phyloP scores from a whole-genome alignment of 2,888 invertebrate genomes.

The Blomia tropicalis region DNA sequence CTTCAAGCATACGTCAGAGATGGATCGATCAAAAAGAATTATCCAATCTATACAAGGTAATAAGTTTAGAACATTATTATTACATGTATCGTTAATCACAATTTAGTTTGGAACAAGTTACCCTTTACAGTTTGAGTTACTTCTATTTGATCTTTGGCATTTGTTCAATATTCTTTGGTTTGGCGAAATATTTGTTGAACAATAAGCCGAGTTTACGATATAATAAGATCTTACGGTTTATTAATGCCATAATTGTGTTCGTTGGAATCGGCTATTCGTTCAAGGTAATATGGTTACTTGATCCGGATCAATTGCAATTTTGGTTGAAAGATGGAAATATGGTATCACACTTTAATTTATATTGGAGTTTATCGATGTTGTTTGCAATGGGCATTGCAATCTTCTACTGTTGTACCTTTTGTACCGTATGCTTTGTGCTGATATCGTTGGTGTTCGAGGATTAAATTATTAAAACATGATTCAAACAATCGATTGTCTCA shows the following conservation, averaged over 20 bases:
- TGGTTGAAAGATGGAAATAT: background rate
- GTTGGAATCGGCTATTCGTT: background rate
- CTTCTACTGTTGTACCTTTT: background rate
- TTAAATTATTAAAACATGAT: background rate
- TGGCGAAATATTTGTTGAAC: background rate
- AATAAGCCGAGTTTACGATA: background rate
- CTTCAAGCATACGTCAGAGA: background rate
- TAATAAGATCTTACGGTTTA: background rate
- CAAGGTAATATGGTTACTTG: background rate
- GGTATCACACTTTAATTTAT: background rate
- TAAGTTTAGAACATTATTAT: background rate
- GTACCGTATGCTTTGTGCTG: background rate
- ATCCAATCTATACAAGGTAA: background rate
- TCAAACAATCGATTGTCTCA: too few relatives aligned
- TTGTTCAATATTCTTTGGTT: background rate
- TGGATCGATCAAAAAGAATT: background rate
- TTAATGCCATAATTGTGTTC: background rate
- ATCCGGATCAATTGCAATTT: background rate
- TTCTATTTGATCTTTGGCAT: background rate
- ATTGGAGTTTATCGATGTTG: background rate
- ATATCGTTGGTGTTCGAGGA: background rate
- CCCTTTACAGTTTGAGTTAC: background rate
- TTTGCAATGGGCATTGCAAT: background rate
- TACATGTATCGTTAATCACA: background rate
- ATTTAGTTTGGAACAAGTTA: background rate